A percentile compares a stretch with the other conserved stretches of the same genome.
Conservation (phyloP, 2,113 vertebrate species). For the Pitta sordida region DNA sequence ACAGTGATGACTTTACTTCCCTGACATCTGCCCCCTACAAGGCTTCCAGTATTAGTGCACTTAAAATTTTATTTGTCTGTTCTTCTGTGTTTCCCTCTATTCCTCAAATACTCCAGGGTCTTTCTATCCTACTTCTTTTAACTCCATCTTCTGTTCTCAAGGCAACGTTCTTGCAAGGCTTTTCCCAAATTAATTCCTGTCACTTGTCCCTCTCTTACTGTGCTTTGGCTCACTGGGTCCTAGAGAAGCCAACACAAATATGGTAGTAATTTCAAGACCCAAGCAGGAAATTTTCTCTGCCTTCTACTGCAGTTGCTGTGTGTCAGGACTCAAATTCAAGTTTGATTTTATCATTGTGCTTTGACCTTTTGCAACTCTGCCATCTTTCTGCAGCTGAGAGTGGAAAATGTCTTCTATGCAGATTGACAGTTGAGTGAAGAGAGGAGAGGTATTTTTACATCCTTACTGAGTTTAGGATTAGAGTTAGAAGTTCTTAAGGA, state of each 20-base stretch:
- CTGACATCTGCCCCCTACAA: not conserved
- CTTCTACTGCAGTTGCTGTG: not conserved
- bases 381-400: not conserved
- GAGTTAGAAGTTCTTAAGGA: not conserved
- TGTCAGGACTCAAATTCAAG: not conserved
- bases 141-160: not conserved
- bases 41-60: not conserved
- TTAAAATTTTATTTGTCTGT: not conserved
- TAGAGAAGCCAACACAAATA: not conserved
- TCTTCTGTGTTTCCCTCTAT: not conserved
- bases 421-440: not conserved
- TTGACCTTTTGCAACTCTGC: not conserved
- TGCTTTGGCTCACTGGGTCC: not conserved
- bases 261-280: not conserved
- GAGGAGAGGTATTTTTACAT: conserved; percentile 27
- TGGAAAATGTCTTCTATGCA: not conserved
- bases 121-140: not conserved
- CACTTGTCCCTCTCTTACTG: not conserved
- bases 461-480: conserved; percentile 20
- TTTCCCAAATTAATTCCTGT: not conserved
- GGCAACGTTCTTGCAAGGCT: not conserved
- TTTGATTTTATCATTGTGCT: not conserved
- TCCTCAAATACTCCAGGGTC: not conserved
- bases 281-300: not conserved
- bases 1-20: not conserved